Evolutionary conservation across 2,113 vertebrate species (phyloP).

Genomic region (Hydrochoerus hydrochaeris): DNA sequence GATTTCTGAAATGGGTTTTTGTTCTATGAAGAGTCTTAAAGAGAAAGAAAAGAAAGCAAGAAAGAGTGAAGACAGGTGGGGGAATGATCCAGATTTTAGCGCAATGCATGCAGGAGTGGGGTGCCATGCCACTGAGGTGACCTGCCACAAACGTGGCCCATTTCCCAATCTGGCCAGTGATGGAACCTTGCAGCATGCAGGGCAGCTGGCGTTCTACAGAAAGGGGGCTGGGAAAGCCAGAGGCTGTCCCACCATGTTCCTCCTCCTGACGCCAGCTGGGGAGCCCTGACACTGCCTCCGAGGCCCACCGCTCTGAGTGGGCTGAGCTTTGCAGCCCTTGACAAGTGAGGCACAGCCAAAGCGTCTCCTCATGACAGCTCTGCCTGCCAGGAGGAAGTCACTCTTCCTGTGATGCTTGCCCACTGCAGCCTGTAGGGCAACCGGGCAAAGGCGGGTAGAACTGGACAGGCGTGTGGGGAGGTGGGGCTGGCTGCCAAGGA

Average conservation of each 20-base stretch:
- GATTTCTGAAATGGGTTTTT: background rate
- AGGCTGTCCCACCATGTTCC: rapidly evolving
- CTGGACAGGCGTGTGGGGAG: background rate
- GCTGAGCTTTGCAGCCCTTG: background rate
- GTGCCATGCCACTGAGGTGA: too few relatives aligned
- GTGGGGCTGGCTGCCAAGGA: background rate
- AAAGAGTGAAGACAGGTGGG: background rate
- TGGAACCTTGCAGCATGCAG: background rate
- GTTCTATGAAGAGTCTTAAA: background rate
- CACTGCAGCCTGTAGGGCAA: background rate
- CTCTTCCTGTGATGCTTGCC: background rate
- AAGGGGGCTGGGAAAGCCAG: background rate
- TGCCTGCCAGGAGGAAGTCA: background rate
- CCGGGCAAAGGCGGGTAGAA: background rate
- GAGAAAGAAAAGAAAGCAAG: background rate
- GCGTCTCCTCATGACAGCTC: background rate
- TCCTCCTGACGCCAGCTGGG: background rate
- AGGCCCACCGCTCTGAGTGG: background rate
- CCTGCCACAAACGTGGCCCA: background rate
- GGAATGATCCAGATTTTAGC: background rate
- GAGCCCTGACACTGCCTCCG: background rate
- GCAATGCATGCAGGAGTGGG: background rate
- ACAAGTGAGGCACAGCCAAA: background rate
- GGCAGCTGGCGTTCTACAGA: background rate
- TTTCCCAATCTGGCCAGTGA: background rate